Base-by-base conservation (phyloP, 2,113 vertebrate genomes). In the Machaerirhynchus nigripectus region DNA sequence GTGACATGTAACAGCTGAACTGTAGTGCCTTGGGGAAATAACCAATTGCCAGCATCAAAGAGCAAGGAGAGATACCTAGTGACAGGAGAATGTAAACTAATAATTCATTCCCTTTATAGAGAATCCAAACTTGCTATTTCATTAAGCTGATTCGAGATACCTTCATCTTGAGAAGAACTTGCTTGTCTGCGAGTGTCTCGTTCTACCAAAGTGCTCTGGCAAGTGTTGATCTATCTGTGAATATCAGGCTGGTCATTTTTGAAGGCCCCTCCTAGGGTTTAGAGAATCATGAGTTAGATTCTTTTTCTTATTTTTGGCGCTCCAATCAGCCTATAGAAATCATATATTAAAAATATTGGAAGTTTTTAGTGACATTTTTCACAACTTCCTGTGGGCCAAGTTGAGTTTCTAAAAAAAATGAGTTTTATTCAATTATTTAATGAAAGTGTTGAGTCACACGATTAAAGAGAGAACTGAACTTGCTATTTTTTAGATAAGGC, bases 101-200 rank as follows among this genome's bases (percentile, higher is more conserved):
- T 96, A 96, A 95, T 87, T 89, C 76, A 97, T 97, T 97, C 95
- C 52, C 91, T 97, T 96, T 96, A 78, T 83, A 87, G 77, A 80
- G 76, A 92, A 93, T 91, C 77, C 84, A 95, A 97, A 94, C 90
- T 91, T 77, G 47, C 81, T 95, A 55, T 91, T 87, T 93, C 84
- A 91, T 94, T 90, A 84, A 91, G 70, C 31, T 81, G 78, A 82
- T 91, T 75, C 90, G 83, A 95, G 87, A 37, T 82, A 69, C 53
- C 84, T 96, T 95, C 81, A 73, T 96, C 68, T 52, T 92, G 86
- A 84, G 92, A 92, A 82, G 82, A 73, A 68, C 86, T 81, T 78
- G 33, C 68, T 78, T 89, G 68, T 81, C 90, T 92, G 53, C 0
- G 0, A 15, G 50, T 0, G 2, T 80, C 40, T 94, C 0, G 0